Evolutionary conservation across 2,113 vertebrate genomes (phyloP).

Genomic region (Channa maculata): DNA sequence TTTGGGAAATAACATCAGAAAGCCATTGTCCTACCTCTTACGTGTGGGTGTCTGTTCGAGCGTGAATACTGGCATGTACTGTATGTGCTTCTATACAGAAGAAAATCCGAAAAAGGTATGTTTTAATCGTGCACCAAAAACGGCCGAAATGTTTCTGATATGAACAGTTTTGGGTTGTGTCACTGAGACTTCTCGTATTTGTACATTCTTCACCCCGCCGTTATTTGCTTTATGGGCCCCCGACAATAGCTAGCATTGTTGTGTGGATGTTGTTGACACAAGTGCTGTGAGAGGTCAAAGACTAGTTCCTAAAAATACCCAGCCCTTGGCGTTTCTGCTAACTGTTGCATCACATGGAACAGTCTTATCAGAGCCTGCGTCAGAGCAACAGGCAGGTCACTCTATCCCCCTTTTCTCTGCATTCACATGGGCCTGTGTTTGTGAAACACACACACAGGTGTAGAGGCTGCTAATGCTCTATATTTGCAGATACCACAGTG

Average conservation of each 20-base stretch:
- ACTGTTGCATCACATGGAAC: conserved; percentile 73
- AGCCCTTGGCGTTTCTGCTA: conserved; percentile 63
- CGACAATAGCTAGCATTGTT: conserved; percentile 53
- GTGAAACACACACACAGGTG: conserved; percentile 39
- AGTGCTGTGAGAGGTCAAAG: conserved; percentile 69
- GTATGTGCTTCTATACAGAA: conserved; percentile 4
- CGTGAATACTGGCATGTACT: conserved; percentile 18
- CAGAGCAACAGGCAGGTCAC: conserved; percentile 67
- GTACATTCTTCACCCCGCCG: conserved; percentile 1
- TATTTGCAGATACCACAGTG: conserved; percentile 9
- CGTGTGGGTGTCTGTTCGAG: conserved; percentile 44
- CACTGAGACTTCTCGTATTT: neutral
- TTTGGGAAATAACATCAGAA: conserved; percentile 40
- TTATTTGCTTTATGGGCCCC: conserved; percentile 42
- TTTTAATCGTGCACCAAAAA: neutral
- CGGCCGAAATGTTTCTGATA: too few species aligned
- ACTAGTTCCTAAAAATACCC: conserved; percentile 77
- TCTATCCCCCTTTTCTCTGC: conserved; percentile 55
- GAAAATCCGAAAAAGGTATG: conserved; percentile 1
- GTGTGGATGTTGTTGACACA: conserved; percentile 61
- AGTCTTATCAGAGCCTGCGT: conserved; percentile 77
- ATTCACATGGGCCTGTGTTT: conserved; percentile 27
- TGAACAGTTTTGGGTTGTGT: neutral
- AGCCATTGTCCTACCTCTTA: conserved; percentile 28
- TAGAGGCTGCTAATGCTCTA: conserved; percentile 2